Percentiles rank a stretch among this genome's conserved stretches.
These are phyloP conservation scores for Drosophila mimica DNA, from an alignment of 2,888 invertebrate genomes.

Conservation along the genomic window DNA sequence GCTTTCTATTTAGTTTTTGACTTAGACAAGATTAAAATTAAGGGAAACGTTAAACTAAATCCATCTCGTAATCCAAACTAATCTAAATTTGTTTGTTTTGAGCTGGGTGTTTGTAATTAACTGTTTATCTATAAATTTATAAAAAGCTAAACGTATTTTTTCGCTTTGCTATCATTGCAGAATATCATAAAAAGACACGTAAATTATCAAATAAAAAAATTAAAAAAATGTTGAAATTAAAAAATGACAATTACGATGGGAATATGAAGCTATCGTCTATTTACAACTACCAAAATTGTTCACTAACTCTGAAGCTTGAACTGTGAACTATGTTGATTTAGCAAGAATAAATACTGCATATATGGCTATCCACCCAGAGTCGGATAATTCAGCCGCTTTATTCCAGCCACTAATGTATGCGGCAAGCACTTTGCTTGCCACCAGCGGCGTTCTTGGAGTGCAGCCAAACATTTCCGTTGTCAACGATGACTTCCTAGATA, in stretches of 20 bases:
- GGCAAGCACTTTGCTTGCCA: slow-evolving; percentile 67
- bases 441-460: slow-evolving; percentile 53
- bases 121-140: not conserved
- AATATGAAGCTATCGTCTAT: slow-evolving; percentile 19
- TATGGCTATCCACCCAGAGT: slow-evolving; percentile 64
- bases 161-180: slow-evolving; percentile 17
- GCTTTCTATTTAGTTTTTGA: not conserved
- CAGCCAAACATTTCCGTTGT: slow-evolving; percentile 64
- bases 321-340: slow-evolving; percentile 34
- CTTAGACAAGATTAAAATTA: not conserved
- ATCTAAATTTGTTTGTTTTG: not conserved
- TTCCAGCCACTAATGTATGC: slow-evolving; percentile 72
- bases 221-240: slow-evolving; percentile 31
- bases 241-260: slow-evolving; percentile 45
- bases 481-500: slow-evolving; percentile 58
- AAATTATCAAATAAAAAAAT: slow-evolving; percentile 39
- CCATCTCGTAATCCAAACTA: not conserved
- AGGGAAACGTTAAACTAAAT: not conserved
- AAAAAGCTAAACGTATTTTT: not conserved
- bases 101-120: not conserved
- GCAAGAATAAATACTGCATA: slow-evolving; percentile 47
- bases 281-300: not conserved
- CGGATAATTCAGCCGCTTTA: slow-evolving; percentile 51
- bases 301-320: slow-evolving; percentile 1
- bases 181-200: not conserved